Conservation (phyloP, 2,113 vertebrate genomes). For the Hassar affinis region DNA sequence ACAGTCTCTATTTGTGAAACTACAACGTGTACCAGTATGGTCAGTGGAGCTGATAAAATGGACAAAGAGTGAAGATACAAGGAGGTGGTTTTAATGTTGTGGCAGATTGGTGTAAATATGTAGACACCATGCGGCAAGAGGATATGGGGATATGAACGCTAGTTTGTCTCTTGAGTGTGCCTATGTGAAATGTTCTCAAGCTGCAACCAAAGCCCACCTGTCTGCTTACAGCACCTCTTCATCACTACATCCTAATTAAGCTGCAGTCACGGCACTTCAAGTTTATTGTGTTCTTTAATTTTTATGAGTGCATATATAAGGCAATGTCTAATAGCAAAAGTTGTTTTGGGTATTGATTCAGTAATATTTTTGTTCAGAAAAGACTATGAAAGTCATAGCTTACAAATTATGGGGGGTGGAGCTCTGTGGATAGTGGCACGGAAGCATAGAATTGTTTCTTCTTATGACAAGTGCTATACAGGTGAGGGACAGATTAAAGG, state of each 20-base stretch:
- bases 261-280: neutral
- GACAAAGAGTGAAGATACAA: too few relatives aligned
- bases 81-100: too few relatives aligned
- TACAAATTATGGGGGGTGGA: too few relatives aligned
- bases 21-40: too few relatives aligned
- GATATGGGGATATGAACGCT: neutral
- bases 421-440: neutral
- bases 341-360: neutral
- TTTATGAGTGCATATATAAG: neutral
- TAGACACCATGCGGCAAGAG: neutral
- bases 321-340: neutral
- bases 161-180: conserved; percentile 7
- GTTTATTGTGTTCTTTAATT: neutral
- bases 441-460: neutral
- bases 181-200: neutral
- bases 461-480: too few relatives aligned
- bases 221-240: neutral
- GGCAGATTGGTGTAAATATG: neutral
- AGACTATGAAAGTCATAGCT: neutral
- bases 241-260: conserved; percentile 6
- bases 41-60: too few relatives aligned
- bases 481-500: too few relatives aligned
- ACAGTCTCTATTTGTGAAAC: too few relatives aligned
- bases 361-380: too few relatives aligned
- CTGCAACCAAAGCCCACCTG: conserved; percentile 8